phyloP scores from a whole-genome alignment of 1,140 invertebrate genomes.

The Listronotus oregonensis region DNA sequence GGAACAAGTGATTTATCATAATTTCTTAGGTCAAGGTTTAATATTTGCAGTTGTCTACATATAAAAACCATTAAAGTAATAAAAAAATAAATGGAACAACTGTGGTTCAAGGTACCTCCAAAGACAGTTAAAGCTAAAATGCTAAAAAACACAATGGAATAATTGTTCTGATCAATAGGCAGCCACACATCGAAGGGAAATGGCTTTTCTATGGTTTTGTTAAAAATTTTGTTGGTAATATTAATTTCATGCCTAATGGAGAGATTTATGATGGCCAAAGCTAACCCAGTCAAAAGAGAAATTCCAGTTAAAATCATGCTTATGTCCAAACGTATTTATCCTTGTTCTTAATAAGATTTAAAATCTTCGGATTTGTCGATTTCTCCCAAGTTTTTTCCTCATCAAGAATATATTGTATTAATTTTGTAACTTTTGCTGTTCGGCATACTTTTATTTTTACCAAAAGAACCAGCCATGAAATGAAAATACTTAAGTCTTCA shows the following conservation, averaged over 20 bases:
- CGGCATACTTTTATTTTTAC: slow-evolving; percentile 6
- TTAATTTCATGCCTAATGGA: no score
- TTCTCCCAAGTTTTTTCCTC: neutral
- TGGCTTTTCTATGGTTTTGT: no score
- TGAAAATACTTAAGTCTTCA: slow-evolving; percentile 3
- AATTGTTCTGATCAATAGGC: no score
- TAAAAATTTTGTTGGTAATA: no score
- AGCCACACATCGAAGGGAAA: no score
- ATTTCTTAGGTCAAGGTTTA: slow-evolving; percentile 5
- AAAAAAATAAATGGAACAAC: neutral
- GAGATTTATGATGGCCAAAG: no score
- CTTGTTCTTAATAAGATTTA: neutral
- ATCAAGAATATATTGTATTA: neutral
- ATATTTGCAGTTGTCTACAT: neutral
- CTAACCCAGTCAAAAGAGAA: no score
- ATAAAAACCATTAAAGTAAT: slow-evolving; percentile 7
- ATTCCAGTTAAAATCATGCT: no score
- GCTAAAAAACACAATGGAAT: no score
- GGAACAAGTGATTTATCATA: neutral
- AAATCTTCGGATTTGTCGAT: neutral
- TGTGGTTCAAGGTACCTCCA: no score
- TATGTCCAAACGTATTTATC: neutral
- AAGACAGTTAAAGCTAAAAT: no score
- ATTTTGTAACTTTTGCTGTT: neutral
- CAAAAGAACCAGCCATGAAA: slow-evolving; percentile 1